These are phyloP conservation scores for Spheniscus mendiculus DNA, from an alignment of 2,113 vertebrate genomes.

Conservation along the genomic window DNA sequence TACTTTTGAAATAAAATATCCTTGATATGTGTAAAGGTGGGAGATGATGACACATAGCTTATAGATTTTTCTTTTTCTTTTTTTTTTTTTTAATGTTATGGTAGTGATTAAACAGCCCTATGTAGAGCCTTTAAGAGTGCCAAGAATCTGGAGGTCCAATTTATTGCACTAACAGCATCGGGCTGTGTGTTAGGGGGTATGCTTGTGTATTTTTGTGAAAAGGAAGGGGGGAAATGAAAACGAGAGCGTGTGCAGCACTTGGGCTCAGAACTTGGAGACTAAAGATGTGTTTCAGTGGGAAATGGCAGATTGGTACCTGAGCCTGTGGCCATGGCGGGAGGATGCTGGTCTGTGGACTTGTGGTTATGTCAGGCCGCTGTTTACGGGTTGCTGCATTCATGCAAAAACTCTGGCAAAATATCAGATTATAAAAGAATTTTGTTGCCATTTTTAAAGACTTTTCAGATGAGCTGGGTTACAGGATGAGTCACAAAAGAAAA, in stretches of 20 bases:
- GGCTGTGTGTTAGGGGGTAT: neutral
- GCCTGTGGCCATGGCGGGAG: rapidly evolving
- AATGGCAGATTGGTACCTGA: rapidly evolving
- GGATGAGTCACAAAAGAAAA: neutral
- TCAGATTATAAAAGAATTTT: neutral
- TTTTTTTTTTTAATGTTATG: neutral
- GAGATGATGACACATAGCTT: neutral
- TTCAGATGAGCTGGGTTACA: neutral
- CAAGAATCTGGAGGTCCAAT: neutral
- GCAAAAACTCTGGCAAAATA: neutral
- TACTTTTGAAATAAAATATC: neutral
- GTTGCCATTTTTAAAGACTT: neutral
- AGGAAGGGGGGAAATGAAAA: neutral
- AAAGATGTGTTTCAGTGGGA: neutral
- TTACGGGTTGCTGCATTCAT: neutral
- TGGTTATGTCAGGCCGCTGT: neutral
- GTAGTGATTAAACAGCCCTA: neutral
- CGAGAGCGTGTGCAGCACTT: neutral
- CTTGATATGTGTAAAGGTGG: neutral
- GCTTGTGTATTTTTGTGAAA: neutral
- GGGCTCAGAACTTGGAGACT: neutral
- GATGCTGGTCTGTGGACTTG: neutral
- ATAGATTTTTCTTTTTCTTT: neutral
- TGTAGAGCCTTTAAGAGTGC: neutral
- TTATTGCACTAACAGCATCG: rapidly evolving